phyloP scores from a whole-genome alignment of 2,888 invertebrate species.

The Clusia tigrina region DNA sequence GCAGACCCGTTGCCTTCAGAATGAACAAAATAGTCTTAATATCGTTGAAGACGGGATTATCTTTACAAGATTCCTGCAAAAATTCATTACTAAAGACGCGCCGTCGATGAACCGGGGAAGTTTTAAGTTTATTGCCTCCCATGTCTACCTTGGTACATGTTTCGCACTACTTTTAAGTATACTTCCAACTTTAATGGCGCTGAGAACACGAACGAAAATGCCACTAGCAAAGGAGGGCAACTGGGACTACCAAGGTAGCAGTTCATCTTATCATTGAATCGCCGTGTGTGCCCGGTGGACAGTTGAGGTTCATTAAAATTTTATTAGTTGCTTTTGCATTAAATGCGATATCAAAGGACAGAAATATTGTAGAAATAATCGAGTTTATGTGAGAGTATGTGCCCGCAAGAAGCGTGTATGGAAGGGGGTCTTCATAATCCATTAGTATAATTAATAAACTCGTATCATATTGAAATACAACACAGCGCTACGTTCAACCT shows the following conservation, averaged over 20 bases:
- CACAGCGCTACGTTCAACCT: too few relatives aligned
- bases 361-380: background rate
- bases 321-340: constrained; percentile 26
- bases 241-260: too few relatives aligned
- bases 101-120: constrained; percentile 31
- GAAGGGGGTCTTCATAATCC: background rate
- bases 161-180: constrained; percentile 16
- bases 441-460: constrained; percentile 8
- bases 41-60: constrained; percentile 47
- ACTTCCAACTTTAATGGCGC: background rate
- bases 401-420: background rate
- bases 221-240: too few relatives aligned
- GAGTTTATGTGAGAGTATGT: too few relatives aligned
- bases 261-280: too few relatives aligned
- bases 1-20: constrained; percentile 51
- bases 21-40: constrained; percentile 48
- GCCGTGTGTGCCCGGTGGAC: too few relatives aligned
- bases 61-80: constrained; percentile 23
- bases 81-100: constrained; percentile 35
- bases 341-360: constrained; percentile 10
- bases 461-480: too few relatives aligned
- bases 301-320: constrained; percentile 30
- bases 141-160: constrained; percentile 42
- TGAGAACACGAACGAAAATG: too few relatives aligned
- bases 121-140: constrained; percentile 37